Percentiles rank a stretch among this genome's conserved stretches.
Conservation (phyloP, 2,888 invertebrate genomes). For the Nomada goodeniana region DNA sequence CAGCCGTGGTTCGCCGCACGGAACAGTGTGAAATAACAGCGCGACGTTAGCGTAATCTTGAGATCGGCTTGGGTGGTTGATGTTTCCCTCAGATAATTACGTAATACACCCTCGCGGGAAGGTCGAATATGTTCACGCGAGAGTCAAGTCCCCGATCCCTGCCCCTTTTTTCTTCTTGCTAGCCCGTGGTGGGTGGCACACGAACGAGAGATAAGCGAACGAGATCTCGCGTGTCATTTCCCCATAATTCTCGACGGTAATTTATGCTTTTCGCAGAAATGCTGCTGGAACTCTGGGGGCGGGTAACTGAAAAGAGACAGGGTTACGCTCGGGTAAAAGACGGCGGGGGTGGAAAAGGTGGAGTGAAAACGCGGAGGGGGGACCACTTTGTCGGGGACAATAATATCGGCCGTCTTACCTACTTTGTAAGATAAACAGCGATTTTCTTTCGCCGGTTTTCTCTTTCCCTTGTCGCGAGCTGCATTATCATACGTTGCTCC, state of each 20-base stretch:
- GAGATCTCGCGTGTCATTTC: slow-evolving; percentile 70
- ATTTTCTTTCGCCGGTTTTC: slow-evolving; percentile 6
- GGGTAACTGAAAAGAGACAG: slow-evolving; percentile 23
- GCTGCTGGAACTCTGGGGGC: slow-evolving; percentile 1
- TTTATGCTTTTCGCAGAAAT: slow-evolving; percentile 66
- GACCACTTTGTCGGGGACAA: slow-evolving; percentile 59
- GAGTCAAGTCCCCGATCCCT: neutral
- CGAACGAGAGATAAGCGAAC: slow-evolving; percentile 54
- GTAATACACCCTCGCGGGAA: slow-evolving; percentile 29
- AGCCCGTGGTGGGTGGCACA: neutral
- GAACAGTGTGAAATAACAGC: slow-evolving; percentile 18
- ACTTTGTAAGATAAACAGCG: slow-evolving; percentile 68
- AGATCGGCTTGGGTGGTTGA: slow-evolving; percentile 10
- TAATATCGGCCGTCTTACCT: slow-evolving; percentile 66
- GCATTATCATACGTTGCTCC: slow-evolving; percentile 56
- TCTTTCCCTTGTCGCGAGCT: neutral
- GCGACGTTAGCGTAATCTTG: slow-evolving; percentile 21
- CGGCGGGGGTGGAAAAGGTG: neutral
- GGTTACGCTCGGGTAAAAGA: neutral
- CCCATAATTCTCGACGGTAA: slow-evolving; percentile 63
- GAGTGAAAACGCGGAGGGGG: slow-evolving; percentile 29
- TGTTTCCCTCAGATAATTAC: slow-evolving; percentile 39
- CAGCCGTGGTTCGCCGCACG: neutral
- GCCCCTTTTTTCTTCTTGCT: neutral
- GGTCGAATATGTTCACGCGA: slow-evolving; percentile 42